phyloP scores from a whole-genome alignment of 2,888 invertebrate genomes.

The Cremastinae sp. region DNA sequence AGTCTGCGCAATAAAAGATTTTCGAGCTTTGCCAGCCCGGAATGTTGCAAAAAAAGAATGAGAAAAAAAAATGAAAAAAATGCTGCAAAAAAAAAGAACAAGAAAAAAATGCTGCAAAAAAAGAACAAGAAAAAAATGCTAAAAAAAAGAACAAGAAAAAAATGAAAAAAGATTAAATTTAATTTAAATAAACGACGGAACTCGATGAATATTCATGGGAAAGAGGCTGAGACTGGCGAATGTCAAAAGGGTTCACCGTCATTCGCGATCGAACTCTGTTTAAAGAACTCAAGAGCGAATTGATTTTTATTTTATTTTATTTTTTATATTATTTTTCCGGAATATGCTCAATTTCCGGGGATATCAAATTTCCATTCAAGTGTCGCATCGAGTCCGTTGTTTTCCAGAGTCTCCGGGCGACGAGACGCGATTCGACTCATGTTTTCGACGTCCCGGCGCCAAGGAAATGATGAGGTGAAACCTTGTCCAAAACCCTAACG shows the following conservation, averaged over 20 bases:
- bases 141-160: background rate
- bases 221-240: background rate
- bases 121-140: background rate
- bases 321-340: no score
- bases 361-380: background rate
- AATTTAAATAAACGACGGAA: background rate
- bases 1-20: no score
- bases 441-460: conserved; percentile 14
- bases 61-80: background rate
- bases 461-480: no score
- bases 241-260: no score
- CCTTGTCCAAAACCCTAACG: conserved; percentile 3
- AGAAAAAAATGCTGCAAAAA: background rate
- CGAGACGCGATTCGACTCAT: conserved; percentile 8
- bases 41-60: background rate
- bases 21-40: background rate
- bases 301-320: no score
- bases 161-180: background rate
- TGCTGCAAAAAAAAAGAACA: no score
- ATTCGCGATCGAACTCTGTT: no score
- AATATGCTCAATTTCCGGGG: no score
- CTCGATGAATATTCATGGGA: conserved; percentile 20
- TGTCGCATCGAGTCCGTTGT: conserved; percentile 1
- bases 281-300: no score
- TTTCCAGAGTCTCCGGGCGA: conserved; percentile 6